Conservation (phyloP, 1,140 invertebrate genomes). For the Meloidogyne chitwoodi region DNA sequence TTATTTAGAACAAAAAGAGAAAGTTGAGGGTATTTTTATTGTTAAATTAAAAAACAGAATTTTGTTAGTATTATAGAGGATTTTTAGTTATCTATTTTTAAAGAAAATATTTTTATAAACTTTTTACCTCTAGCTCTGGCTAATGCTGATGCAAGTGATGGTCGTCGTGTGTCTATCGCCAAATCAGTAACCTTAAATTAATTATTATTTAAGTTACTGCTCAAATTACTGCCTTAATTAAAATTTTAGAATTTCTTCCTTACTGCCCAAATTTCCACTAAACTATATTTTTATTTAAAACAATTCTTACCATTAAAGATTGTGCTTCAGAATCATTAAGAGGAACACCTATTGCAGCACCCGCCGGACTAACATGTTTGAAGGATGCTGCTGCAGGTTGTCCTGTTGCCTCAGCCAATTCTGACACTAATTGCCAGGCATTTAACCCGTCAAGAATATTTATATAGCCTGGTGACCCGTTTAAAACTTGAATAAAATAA, state of each 20-base stretch:
- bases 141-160: slow-evolving; percentile 86
- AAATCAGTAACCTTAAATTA: slow-evolving; percentile 74
- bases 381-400: slow-evolving; percentile 91
- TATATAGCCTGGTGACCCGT: slow-evolving; percentile 92
- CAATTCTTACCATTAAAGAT: slow-evolving; percentile 64
- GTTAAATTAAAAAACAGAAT: too few species aligned
- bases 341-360: slow-evolving; percentile 82
- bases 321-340: slow-evolving; percentile 73
- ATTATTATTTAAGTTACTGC: background rate
- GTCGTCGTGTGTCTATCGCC: slow-evolving; percentile 52
- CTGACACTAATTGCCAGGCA: slow-evolving; percentile 88
- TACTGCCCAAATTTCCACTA: background rate
- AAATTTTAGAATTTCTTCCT: too few species aligned
- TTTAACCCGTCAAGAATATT: slow-evolving; percentile 95
- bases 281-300: background rate
- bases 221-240: background rate
- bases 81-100: too few species aligned
- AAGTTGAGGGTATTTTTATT: background rate
- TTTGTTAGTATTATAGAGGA: too few species aligned
- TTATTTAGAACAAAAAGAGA: background rate
- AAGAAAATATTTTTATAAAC: too few species aligned
- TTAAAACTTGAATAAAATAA: slow-evolving; percentile 68
- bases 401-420: slow-evolving; percentile 74
- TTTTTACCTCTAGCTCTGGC: slow-evolving; percentile 75
- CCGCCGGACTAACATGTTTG: slow-evolving; percentile 66